Conservation (phyloP, 2,113 vertebrate genomes). For the Dolichotis patagonum region DNA sequence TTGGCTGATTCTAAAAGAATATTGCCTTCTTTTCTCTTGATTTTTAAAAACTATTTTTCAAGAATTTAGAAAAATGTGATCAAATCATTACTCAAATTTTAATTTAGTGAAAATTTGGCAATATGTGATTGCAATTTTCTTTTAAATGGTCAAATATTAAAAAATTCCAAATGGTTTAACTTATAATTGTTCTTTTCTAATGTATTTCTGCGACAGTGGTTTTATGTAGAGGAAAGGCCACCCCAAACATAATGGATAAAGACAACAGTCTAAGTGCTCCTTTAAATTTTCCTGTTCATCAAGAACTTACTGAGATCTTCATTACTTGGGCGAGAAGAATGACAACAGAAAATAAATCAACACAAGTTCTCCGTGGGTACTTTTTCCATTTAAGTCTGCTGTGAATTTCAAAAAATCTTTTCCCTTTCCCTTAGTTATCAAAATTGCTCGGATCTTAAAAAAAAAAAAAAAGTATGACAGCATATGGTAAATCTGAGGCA, state of each 20-base stretch:
- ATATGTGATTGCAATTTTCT: neutral
- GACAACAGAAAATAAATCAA: neutral
- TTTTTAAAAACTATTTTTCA: constrained; percentile 28
- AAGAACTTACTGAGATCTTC: neutral
- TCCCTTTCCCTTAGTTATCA: constrained; percentile 30
- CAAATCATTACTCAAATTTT: constrained; percentile 12
- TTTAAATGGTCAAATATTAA: constrained; percentile 28
- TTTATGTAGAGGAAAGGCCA: neutral
- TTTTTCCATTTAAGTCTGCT: neutral
- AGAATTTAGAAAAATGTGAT: constrained; percentile 3
- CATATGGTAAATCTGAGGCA: constrained; percentile 16
- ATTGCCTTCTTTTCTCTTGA: constrained; percentile 31
- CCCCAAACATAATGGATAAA: neutral
- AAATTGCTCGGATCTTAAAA: constrained; percentile 13
- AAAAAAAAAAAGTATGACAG: neutral
- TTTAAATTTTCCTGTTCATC: neutral
- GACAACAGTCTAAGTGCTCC: neutral
- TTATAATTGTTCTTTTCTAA: neutral
- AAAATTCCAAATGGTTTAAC: neutral
- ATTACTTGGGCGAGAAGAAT: neutral
- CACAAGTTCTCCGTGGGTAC: neutral
- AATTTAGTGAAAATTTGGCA: constrained; percentile 38
- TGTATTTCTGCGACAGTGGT: neutral
- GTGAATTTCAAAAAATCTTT: constrained; percentile 4
- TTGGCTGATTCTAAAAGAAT: neutral